Evolutionary conservation across 2,797 vertebrate species (phyloP).

Genomic region (Squalus acanthias): DNA sequence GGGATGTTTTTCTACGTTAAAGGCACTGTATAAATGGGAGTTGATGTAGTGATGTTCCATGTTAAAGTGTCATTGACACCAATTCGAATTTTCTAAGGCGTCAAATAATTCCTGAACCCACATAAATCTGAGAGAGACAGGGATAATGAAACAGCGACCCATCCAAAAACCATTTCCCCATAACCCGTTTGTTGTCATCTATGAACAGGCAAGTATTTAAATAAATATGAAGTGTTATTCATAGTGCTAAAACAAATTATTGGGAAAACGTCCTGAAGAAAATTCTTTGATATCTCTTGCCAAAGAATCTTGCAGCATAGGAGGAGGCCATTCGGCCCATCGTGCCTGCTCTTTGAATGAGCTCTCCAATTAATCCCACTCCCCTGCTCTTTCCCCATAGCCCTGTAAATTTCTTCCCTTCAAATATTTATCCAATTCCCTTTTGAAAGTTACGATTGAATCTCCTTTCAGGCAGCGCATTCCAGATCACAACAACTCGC

Average conservation of each 20-base stretch:
- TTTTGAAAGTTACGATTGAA: not conserved
- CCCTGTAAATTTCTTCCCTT: not conserved
- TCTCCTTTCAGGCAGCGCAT: not conserved
- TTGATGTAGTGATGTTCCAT: not conserved
- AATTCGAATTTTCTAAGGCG: not conserved
- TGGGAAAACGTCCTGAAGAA: not conserved
- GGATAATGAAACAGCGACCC: not conserved
- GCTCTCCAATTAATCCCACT: not conserved
- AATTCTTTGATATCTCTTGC: not conserved
- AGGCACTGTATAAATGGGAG: not conserved
- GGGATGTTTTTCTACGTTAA: not conserved
- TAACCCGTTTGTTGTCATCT: not conserved
- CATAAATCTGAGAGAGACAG: not conserved
- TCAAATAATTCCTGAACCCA: not conserved
- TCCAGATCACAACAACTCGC: not conserved
- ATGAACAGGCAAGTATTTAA: not conserved
- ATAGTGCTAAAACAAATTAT: not conserved
- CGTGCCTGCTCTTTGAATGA: not conserved
- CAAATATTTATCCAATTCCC: not conserved
- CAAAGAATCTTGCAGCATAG: not conserved
- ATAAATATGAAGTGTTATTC: not conserved
- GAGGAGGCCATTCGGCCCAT: not conserved
- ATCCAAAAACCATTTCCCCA: not conserved
- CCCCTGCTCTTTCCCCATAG: not conserved
- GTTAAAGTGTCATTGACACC: not conserved